These are phyloP conservation scores for Erpobdella octoculata DNA, from an alignment of 2,888 invertebrate genomes.

Conservation along the genomic window DNA sequence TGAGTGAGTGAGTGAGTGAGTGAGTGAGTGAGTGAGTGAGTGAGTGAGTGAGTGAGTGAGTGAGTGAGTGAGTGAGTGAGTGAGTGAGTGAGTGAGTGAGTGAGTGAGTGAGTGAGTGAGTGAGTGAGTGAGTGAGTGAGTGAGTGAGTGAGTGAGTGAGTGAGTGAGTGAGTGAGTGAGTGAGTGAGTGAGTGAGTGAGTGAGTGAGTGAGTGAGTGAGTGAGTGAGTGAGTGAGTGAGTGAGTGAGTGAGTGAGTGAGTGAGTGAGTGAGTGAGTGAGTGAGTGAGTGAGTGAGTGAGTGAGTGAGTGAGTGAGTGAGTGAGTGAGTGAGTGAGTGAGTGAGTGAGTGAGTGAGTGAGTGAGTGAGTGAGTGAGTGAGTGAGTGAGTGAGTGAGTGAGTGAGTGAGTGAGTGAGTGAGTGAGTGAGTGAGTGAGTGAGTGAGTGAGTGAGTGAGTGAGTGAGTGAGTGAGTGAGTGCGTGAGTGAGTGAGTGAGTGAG, in stretches of 20 bases:
- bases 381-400: neutral
- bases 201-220: too few species aligned
- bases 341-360: neutral
- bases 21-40: slow-evolving; percentile 29
- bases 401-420: neutral
- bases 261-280: neutral
- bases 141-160: too few species aligned
- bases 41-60: neutral
- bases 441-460: neutral
- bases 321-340: neutral
- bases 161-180: too few species aligned
- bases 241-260: too few species aligned
- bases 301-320: neutral
- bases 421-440: neutral
- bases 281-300: neutral
- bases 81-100: too few species aligned
- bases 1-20: slow-evolving; percentile 31
- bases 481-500: too few species aligned
- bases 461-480: neutral
- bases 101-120: too few species aligned
- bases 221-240: too few species aligned
- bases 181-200: too few species aligned
- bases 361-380: neutral
- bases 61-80: neutral
- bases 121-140: too few species aligned